Conservation (phyloP, 23 tunicate species). For the Halocynthia roretzi region DNA sequence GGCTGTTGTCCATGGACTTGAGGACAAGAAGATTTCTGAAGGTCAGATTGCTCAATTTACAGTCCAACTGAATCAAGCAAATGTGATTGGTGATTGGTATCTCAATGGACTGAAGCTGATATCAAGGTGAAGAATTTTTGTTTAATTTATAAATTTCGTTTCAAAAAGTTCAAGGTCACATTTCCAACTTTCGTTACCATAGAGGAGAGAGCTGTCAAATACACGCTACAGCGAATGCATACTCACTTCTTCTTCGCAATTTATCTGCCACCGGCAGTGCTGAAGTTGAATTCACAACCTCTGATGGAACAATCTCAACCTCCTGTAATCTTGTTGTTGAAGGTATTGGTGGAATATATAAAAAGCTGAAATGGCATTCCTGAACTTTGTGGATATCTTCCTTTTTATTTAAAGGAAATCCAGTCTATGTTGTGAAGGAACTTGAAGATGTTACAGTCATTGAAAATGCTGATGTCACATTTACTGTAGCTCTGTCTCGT, state of each 20-base stretch:
- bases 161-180: neutral
- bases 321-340: conserved; percentile 29
- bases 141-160: neutral
- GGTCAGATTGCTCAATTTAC: conserved; percentile 36
- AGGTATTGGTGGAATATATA: conserved; percentile 6
- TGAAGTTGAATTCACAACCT: conserved; percentile 27
- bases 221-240: conserved; percentile 22
- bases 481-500: conserved; percentile 37
- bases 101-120: conserved; percentile 41
- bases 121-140: conserved; percentile 11
- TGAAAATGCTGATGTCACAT: conserved; percentile 47
- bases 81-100: conserved; percentile 34
- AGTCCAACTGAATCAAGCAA: conserved; percentile 27
- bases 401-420: conserved; percentile 16
- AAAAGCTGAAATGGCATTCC: too few species aligned
- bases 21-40: conserved; percentile 33
- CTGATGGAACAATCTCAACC: conserved; percentile 7
- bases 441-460: conserved; percentile 29
- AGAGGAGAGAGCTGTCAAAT: conserved; percentile 44
- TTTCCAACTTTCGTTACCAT: neutral
- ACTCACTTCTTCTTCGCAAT: conserved; percentile 33
- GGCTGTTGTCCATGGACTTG: conserved; percentile 23
- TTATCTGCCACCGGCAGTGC: conserved; percentile 42
- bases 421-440: conserved; percentile 16
- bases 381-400: neutral